phyloP scores from a whole-genome alignment of 1,140 invertebrate species.

The Battus philenor region DNA sequence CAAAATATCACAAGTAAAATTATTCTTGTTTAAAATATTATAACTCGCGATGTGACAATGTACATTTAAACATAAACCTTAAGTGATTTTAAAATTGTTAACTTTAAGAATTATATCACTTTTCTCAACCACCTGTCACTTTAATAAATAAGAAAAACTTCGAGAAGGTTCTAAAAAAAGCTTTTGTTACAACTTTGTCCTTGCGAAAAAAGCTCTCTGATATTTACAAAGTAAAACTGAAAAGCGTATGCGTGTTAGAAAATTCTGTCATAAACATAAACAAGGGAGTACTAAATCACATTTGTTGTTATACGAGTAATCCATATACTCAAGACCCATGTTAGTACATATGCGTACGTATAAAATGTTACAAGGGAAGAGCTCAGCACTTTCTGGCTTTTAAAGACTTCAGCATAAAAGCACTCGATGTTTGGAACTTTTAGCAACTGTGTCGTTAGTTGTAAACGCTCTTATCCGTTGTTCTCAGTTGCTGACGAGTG shows the following conservation, averaged over 20 bases:
- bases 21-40: too few relatives aligned
- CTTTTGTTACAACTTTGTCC: constrained; percentile 7
- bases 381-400: constrained; percentile 33
- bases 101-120: too few relatives aligned
- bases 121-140: constrained; percentile 5
- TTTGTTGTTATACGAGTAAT: constrained; percentile 31
- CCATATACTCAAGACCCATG: constrained; percentile 29
- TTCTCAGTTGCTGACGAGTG: constrained; percentile 43
- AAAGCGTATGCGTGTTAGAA: too few relatives aligned
- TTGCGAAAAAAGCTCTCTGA: too few relatives aligned
- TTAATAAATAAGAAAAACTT: constrained; percentile 2
- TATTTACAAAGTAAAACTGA: too few relatives aligned
- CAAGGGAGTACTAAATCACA: constrained; percentile 43
- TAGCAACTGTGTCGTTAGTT: constrained; percentile 58
- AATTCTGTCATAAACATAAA: constrained; percentile 52
- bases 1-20: too few relatives aligned
- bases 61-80: too few relatives aligned
- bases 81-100: too few relatives aligned
- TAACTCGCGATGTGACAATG: too few relatives aligned
- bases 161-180: constrained; percentile 20
- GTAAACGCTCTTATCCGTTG: constrained; percentile 50
- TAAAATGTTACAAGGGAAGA: constrained; percentile 18
- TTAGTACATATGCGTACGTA: constrained; percentile 22
- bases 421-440: constrained; percentile 67
- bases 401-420: constrained; percentile 51